Evolutionary conservation across 2,888 invertebrate species (phyloP), one percentile per base, ranked within the genome.

Genomic region (Chymomyza fuscimana): DNA sequence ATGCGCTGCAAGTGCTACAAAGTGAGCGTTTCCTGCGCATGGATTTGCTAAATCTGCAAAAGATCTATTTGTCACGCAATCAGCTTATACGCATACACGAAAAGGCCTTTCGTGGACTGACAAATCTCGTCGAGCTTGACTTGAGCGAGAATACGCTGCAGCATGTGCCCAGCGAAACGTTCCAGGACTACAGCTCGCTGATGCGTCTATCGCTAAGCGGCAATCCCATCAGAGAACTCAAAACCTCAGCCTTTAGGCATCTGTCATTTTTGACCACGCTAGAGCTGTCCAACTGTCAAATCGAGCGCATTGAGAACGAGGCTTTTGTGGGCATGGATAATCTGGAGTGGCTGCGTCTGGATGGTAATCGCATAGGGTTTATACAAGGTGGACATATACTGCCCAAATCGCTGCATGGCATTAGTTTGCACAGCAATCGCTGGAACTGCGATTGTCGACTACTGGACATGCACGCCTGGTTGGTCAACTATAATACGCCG

Each of bases 391-490:
- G 93, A 70, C 94, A 94, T 88, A 94, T 96, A 83, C 93, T 96
- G 65, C 96, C 96, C n/a, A 94, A 94, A 74, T 94, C 94, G 63
- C 92, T 97, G 80, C 95, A 96, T 83, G 96, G 96, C 70, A 94
- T 97, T 70, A 95, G 96, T 86, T 92, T 97, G 80, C 95, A 97
- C 90, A 95, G 95, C 90, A 97, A 97, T 93, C 95, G 96, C 78
- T 97, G 97, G 97, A 94, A 94, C 81, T 97, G 97, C 92, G 96
- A 97, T 92, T 97, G 97, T 91, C 94, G 95, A 81, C 93, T 97
- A 87, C 93, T 95, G 80, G 95, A 96, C 85, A 92, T 97, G 87
- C 95, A 96, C 89, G 92, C 93, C 76, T 97, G 97, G 97, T 93
- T 97, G 84, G 93, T 93, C 79, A 94, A 94, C 89, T 95, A 95